These are phyloP conservation scores for Zaprionus ghesquierei DNA, from an alignment of 1,140 invertebrate species.

Conservation along the genomic window DNA sequence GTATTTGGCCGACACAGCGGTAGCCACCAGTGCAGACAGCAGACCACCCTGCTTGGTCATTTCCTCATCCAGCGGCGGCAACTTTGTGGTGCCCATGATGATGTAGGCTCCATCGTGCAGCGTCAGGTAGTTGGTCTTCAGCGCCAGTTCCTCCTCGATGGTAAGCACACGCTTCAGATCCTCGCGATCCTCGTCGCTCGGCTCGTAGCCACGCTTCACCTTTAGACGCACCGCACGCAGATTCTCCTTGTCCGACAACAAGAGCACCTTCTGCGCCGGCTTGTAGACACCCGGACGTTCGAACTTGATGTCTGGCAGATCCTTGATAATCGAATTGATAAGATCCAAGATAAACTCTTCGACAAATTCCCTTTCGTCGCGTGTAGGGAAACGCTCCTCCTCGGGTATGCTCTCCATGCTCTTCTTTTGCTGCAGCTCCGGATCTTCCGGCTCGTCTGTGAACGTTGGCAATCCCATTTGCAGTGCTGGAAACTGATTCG, in stretches of 20 bases:
- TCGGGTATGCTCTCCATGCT: conserved; percentile 74
- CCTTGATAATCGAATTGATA: conserved; percentile 60
- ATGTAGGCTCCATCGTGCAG: conserved; percentile 76
- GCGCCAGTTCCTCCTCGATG: conserved; percentile 69
- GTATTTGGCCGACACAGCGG: conserved; percentile 62
- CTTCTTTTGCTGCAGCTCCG: conserved; percentile 56
- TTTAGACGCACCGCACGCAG: conserved; percentile 61
- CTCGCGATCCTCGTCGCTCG: conserved; percentile 56
- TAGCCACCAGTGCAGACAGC: conserved; percentile 57
- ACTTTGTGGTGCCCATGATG: conserved; percentile 59
- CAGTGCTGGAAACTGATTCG: conserved; percentile 60
- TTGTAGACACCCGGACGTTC: conserved; percentile 54
- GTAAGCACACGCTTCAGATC: conserved; percentile 52
- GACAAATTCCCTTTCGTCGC: conserved; percentile 52
- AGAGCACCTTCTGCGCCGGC: conserved; percentile 55
- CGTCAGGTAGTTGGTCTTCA: conserved; percentile 62
- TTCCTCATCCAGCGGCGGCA: conserved; percentile 67
- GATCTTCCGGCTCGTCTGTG: conserved; percentile 39
- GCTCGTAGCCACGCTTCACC: conserved; percentile 67
- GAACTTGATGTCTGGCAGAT: conserved; percentile 33
- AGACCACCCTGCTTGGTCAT: conserved; percentile 68
- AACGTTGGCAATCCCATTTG: conserved; percentile 66
- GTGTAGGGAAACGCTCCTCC: conserved; percentile 58
- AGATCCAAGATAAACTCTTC: conserved; percentile 50
- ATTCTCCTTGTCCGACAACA: conserved; percentile 64